These are phyloP conservation scores for Dicentrarchus labrax DNA, from an alignment of 2,113 vertebrate species.

Conservation along the genomic window DNA sequence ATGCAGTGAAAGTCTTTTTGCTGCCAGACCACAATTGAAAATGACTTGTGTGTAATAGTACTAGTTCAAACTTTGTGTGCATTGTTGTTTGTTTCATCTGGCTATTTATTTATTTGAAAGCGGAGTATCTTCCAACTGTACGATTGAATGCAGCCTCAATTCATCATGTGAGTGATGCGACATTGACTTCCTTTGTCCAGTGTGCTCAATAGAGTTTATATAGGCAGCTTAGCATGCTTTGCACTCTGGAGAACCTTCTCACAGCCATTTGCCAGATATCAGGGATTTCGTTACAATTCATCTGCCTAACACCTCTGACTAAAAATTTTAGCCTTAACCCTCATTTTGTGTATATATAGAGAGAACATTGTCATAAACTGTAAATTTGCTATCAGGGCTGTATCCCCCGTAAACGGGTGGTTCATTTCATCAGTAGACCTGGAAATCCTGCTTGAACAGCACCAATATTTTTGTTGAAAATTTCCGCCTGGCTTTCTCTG, in stretches of 20 bases:
- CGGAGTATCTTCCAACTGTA: constrained; percentile 75
- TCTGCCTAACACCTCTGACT: constrained; percentile 81
- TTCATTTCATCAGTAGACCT: constrained; percentile 67
- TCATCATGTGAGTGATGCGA: constrained; percentile 53
- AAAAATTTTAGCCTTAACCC: constrained; percentile 86
- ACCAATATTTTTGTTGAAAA: constrained; percentile 52
- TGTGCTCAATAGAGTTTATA: constrained; percentile 66
- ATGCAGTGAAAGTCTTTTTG: constrained; percentile 48
- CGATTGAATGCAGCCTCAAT: constrained; percentile 66
- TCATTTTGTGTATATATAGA: constrained; percentile 75
- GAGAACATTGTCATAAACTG: constrained; percentile 72
- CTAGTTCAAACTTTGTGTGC: constrained; percentile 60
- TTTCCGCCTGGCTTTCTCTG: constrained; percentile 69
- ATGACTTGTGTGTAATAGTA: constrained; percentile 46
- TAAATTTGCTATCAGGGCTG: constrained; percentile 81
- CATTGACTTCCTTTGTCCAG: constrained; percentile 63
- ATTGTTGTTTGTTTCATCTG: constrained; percentile 65
- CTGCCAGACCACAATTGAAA: constrained; percentile 53
- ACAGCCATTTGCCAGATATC: constrained; percentile 85
- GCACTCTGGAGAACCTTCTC: constrained; percentile 80
- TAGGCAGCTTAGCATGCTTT: constrained; percentile 83
- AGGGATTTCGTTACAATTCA: constrained; percentile 85
- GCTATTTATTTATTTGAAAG: constrained; percentile 80
- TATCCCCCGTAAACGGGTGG: constrained; percentile 53
- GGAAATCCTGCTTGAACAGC: constrained; percentile 62